Base-by-base conservation (phyloP, 2,888 invertebrate species). In the Ochropleura plecta region DNA sequence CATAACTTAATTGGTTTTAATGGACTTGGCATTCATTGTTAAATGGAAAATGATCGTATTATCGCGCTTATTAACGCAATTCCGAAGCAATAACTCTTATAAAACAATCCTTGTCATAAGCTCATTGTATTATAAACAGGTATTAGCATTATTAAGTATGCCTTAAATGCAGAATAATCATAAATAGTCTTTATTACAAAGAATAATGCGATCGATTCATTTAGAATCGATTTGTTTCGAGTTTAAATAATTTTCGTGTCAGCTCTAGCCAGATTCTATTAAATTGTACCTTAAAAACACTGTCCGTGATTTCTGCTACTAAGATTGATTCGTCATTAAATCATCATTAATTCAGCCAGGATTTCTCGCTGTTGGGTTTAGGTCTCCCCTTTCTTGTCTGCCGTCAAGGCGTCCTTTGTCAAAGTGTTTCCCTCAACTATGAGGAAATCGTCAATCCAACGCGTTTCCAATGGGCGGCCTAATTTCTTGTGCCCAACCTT, bases 31-130 rank as follows among this genome's bases (percentile, higher is more conserved):
- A 65, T 49, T 51, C 20, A 66, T 46, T 57, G 60, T 20, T 57
- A 14, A 70, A 53, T 5, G 62, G 14, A 77, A 73, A 77, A 76
- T 66, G 0, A 49, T 63, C 42, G 9, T 75, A 70, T 78, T 70
- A 70, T 70, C 75, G 59, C 62, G 65, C 55, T 48, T 71, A 63
- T 71, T 55, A 73, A 55, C 42, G 30, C 46, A 51, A 70, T 79
- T 14, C 18, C 40, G 65, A 60, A n/a, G 70, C 72, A 68, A 79
- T 85, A 85, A 81, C n/a, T 83, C 76, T 73, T 83, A 14, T 20
- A 72, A 69, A 65, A 81, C 77, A 83, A 81, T 80, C 55, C 63
- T 53, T 74, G 83, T 79, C 62, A 73, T 74, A 74, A 79, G 64
- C 66, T 72, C 8, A 77, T 81, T 67, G 75, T 70, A 55, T 73